Evolutionary conservation across 1,140 invertebrate genomes (phyloP), one percentile per base, ranked within the genome.

Genomic region (Drosophila pectinifera): DNA sequence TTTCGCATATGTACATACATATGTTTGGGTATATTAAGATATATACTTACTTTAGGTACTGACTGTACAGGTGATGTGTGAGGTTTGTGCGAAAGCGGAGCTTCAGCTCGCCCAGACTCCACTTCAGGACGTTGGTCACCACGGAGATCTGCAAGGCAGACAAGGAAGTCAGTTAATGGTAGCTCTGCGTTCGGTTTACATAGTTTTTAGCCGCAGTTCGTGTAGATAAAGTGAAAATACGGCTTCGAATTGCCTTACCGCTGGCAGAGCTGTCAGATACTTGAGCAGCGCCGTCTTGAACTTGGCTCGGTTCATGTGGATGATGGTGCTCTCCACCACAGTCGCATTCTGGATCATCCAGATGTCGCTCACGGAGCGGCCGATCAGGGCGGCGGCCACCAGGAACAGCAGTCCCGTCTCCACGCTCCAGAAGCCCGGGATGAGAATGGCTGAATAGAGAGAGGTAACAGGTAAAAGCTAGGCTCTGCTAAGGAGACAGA

Each of bases 311-410:
- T 98, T 95, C 94, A 97, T 97, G 70, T 96, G 96, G 82, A 99
- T 97, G 69, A 99, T 99, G 1, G 98, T 95, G 93, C 98, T 97
- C 94, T 99, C 98, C 82, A 99, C 96, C 58, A 96, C 94, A 3
- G 98, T 99, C 14, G 96, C 96, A 92, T 97, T 97, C 80, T 97
- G 96, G 74, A 99, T 99, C 93, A 99, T 96, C 98, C 98, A 99
- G 48, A 99, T 94, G 93, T 99, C 98, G 91, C 98, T 99, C 24
- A 98, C 94, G 0, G 98, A 99, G 88, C 98, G 94, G 5, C 96
- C 94, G 10, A 99, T 94, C 8, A 99, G 93, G 24, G 97, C 95
- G 8, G 92, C 79, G 6, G 98, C 98, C 42, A 99, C 96, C 8
- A 99, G 86, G 3, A 95, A 67, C 86, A 98, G 93, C 73, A 97